Percentiles rank a stretch among this genome's conserved stretches.
phyloP scores from a whole-genome alignment of 2,113 vertebrate genomes.

The Etheostoma cragini region DNA sequence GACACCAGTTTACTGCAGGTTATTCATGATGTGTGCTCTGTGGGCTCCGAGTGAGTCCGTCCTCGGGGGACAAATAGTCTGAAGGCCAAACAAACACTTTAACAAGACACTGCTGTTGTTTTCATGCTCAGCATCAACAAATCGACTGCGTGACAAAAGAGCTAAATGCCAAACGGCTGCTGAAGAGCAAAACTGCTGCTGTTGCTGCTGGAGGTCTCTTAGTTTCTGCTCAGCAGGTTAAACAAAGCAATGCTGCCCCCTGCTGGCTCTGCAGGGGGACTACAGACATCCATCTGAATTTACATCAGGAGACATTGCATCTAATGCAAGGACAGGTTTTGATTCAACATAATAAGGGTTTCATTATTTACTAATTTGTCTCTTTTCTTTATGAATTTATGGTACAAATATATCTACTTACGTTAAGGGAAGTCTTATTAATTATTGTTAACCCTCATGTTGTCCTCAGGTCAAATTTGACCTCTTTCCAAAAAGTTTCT shows the following conservation, averaged over 20 bases:
- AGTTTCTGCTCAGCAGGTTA: not conserved
- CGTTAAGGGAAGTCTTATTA: too few relatives aligned
- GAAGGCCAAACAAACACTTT: conserved; percentile 59
- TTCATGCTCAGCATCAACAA: conserved; percentile 58
- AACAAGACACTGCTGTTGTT: conserved; percentile 62
- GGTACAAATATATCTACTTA: too few relatives aligned
- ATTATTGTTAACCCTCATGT: too few relatives aligned
- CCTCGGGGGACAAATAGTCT: conserved; percentile 41
- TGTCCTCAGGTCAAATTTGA: too few relatives aligned
- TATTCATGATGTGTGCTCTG: conserved; percentile 38
- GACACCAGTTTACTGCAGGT: conserved; percentile 45
- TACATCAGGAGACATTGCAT: not conserved
- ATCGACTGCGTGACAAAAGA: conserved; percentile 61
- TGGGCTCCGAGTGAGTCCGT: not conserved
- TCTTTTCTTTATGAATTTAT: too few relatives aligned
- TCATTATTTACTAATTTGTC: too few relatives aligned
- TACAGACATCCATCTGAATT: not conserved
- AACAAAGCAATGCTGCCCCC: conserved; percentile 66
- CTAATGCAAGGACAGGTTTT: too few relatives aligned
- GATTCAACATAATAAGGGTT: too few relatives aligned
- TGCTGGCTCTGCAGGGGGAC: conserved; percentile 14
- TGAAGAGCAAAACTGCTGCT: conserved; percentile 18
- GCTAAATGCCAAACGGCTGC: conserved; percentile 56
- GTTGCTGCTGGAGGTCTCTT: conserved; percentile 21
- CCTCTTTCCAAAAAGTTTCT: too few relatives aligned